Base-by-base conservation (phyloP, 2,797 vertebrate species). In the Telmatherina bonti region DNA sequence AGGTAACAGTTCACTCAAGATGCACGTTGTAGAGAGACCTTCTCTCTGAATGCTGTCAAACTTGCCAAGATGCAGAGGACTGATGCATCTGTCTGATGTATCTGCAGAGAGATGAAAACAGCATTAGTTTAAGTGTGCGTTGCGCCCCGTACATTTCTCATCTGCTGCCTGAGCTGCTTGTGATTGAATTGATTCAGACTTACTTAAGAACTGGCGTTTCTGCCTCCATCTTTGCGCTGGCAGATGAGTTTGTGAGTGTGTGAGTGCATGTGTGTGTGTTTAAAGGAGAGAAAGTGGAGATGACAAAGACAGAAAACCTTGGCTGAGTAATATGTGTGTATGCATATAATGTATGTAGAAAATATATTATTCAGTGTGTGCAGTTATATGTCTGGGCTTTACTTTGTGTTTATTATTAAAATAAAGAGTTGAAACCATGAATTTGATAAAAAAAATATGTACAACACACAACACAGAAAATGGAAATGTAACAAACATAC, bases 61-160 rank as follows among this genome's bases (percentile, higher is more conserved):
- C 91, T 85, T 93, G 93, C 88, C 91, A 93, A 93, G 92, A 93
- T 91, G 92, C 91, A 91, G 91, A 89, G 58, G 88, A 89, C 70
- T 93, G 94, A 88, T 93, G 92, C 90, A 93, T 92, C 90, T 92
- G 91, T 93, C 89, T 93, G 93, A 93, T 88, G 90, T 92, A 93
- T 94, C 95, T 95, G 94, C 85, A 93, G 92, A 93, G 89, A 95
- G 92, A 94, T 90, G 29, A 93, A 92, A 91, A 93, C 78, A 93
- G 80, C 83, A 90, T 94, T 93, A 95, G 88, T 88, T 79, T 31
- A 73, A 72, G 61, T 79, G 82, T 70, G 53, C 58, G 59, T 72
- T 65, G 33, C 60, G 78, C 57, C 62, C 62, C 51, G 41, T 41
- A 45, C 24, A 18, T 58, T 81, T 60, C 49, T 82, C 77, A 70